Conservation (phyloP, 1,140 invertebrate genomes). For the Oreohelix idahoensis region DNA sequence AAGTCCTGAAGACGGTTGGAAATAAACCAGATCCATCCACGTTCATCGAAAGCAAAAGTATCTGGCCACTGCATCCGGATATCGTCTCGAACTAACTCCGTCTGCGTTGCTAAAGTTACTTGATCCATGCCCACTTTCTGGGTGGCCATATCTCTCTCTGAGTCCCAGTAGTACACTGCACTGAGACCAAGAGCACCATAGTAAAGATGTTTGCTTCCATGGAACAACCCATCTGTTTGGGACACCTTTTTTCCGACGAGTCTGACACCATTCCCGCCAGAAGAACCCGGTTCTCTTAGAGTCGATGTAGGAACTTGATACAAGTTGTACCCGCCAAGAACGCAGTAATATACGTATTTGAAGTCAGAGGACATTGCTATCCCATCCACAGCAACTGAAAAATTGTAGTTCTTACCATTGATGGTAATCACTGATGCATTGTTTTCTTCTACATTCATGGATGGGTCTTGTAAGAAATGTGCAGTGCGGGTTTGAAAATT, state of each 20-base stretch:
- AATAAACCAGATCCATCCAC: constrained; percentile 25
- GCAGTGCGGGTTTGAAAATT: constrained; percentile 39
- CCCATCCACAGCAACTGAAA: constrained; percentile 47
- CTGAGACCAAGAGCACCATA: background rate
- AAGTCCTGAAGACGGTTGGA: constrained; percentile 4
- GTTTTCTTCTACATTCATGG: constrained; percentile 46
- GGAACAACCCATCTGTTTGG: background rate
- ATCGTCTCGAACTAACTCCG: background rate
- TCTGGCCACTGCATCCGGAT: constrained; percentile 24
- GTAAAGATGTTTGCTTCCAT: constrained; percentile 13
- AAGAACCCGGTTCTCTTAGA: constrained; percentile 9
- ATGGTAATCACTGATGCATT: constrained; percentile 20
- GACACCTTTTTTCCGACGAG: background rate
- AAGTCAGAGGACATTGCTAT: constrained; percentile 56
- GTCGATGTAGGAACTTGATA: constrained; percentile 43
- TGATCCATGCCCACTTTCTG: background rate
- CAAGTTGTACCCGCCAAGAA: constrained; percentile 41
- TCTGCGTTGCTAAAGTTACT: constrained; percentile 2
- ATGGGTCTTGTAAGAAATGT: constrained; percentile 43
- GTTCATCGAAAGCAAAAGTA: constrained; percentile 3
- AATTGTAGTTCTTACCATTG: constrained; percentile 1
- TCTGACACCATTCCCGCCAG: background rate
- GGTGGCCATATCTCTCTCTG: background rate
- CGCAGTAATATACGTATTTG: constrained; percentile 51
- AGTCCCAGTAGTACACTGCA: constrained; percentile 13